Evolutionary conservation across 1,140 invertebrate species (phyloP).

Genomic region (Heliconius nattereri): DNA sequence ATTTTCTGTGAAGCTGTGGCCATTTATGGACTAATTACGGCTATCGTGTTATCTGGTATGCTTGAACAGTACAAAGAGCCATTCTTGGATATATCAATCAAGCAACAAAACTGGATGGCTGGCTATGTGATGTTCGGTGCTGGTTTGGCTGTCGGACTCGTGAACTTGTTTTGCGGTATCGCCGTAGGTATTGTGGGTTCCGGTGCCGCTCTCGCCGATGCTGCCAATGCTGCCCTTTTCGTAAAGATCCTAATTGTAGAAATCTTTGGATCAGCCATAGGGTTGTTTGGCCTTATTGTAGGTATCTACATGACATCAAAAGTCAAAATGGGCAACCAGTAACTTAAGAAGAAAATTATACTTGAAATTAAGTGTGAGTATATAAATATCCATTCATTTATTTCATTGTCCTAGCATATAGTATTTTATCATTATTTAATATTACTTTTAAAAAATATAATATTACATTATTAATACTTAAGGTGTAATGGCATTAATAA

Average conservation of each 20-base stretch:
- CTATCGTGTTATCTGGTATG: constrained; percentile 95
- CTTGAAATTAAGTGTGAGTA: constrained; percentile 74
- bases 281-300: constrained; percentile 98
- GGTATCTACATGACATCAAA: constrained; percentile 94
- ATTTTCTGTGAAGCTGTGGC: constrained; percentile 99
- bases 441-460: too few relatives aligned
- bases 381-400: constrained; percentile 18
- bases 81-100: constrained; percentile 61
- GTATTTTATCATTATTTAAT: too few relatives aligned
- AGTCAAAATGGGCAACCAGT: constrained; percentile 83
- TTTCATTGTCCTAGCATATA: background rate
- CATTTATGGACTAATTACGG: constrained; percentile 99
- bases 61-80: constrained; percentile 83
- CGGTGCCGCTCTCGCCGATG: constrained; percentile 97
- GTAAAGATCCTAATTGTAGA: constrained; percentile 99
- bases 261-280: constrained; percentile 99
- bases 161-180: constrained; percentile 97
- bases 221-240: constrained; percentile 96
- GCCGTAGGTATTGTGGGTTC: constrained; percentile 98
- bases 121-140: constrained; percentile 98
- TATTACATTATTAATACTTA: too few relatives aligned
- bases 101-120: constrained; percentile 85
- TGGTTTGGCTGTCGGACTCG: constrained; percentile 95
- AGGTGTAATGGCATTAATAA: too few relatives aligned
- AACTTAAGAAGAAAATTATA: constrained; percentile 60